phyloP scores from a whole-genome alignment of 2,888 invertebrate genomes.

The Oligia latruncula region DNA sequence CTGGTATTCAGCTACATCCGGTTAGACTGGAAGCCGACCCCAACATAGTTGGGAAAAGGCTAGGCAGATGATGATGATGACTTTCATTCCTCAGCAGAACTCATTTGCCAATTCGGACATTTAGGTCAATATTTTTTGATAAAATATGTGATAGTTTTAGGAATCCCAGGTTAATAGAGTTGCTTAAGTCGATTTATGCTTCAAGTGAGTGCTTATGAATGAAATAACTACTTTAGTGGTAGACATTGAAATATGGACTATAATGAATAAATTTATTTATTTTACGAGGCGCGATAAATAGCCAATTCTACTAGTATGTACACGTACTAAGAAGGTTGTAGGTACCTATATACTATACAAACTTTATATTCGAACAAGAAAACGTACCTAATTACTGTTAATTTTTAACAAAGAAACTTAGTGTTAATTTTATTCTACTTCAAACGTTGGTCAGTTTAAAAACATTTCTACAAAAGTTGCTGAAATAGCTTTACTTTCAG shows the following conservation, averaged over 20 bases:
- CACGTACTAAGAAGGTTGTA: background rate
- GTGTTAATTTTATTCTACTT: conserved; percentile 39
- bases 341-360: background rate
- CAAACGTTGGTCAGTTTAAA: conserved; percentile 45
- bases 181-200: background rate
- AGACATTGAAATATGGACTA: background rate
- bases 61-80: no score
- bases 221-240: conserved; percentile 4
- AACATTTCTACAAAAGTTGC: conserved; percentile 66
- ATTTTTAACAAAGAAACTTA: conserved; percentile 16
- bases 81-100: no score
- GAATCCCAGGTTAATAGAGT: background rate
- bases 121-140: background rate
- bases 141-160: background rate
- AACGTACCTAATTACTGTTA: background rate
- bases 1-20: no score
- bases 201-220: background rate
- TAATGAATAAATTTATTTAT: background rate
- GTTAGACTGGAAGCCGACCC: no score
- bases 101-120: background rate
- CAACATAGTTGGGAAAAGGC: no score
- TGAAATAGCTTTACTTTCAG: conserved; percentile 70
- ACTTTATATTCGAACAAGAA: background rate
- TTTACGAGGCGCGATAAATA: background rate
- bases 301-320: background rate